Evolutionary conservation across 2,113 vertebrate species (phyloP), one percentile per base, ranked within the genome.

Genomic region (Cyphomyrus plagiostoma): DNA sequence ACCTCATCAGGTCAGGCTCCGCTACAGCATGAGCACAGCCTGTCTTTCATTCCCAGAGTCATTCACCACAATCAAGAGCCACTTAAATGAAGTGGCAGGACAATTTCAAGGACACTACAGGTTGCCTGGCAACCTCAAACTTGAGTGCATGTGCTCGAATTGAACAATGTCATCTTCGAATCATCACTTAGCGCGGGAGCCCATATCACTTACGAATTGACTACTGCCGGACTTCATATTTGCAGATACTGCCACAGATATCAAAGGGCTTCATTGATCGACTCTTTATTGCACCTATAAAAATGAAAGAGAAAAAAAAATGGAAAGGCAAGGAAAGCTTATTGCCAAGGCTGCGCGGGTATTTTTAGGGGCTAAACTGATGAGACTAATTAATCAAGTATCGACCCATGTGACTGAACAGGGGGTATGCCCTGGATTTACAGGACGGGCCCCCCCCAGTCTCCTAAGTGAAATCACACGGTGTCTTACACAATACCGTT

Each of bases 11-110:
- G 74, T 87, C 62, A 62, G 46, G 11, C 30, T 23, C 17, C 42
- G 8, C 74, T 83, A 88, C 17, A 83, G 50, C 89, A 35, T 13
- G 15, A 56, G 46, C 49, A 56, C 26, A 89, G 88, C n/a, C 74
- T 83, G 89, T 58, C 90, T 91, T 89, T 90, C 90, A 89, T 91
- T 90, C 39, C 77, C 90, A 90, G 89, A 92, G 91, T 95, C 91
- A 92, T 92, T 95, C 93, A 90, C 92, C 87, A 90, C 92, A 93
- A 95, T 95, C 93, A 95, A 93, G n/a, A 83, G 90, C 91, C 92
- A 93, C 94, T 95, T 92, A 89, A 91, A 88, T 93, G 87, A 93
- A 94, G 93, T 93, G 92, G 83, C 17, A 82, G 90, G 92, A 88
- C 50, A 45, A 58, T 58, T 88, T 90, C 50, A 35, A 90, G 66